A percentile compares a stretch with the other conserved stretches of the same genome.
phyloP scores from a whole-genome alignment of 2,113 vertebrate genomes.

The Alligator sinensis region DNA sequence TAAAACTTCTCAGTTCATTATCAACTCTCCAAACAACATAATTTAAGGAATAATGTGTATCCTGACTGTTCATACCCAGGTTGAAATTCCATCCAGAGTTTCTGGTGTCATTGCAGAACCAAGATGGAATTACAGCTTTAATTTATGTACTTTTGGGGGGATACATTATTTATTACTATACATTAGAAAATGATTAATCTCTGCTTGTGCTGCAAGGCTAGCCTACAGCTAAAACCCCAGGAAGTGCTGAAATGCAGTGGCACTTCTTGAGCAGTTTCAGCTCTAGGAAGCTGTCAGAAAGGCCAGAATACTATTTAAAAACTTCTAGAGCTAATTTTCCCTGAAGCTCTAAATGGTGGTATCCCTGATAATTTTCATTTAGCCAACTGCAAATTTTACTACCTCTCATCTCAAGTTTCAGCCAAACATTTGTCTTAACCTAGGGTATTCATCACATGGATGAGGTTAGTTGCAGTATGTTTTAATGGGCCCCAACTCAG shows the following conservation, averaged over 20 bases:
- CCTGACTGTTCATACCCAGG: conserved; percentile 62
- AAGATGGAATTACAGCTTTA: conserved; percentile 78
- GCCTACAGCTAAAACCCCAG: conserved; percentile 33
- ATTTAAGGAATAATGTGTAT: conserved; percentile 32
- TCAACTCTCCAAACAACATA: conserved; percentile 42
- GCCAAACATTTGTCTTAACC: not conserved
- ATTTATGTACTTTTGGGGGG: conserved; percentile 69
- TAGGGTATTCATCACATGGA: not conserved
- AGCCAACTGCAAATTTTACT: conserved; percentile 9
- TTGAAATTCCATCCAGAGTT: conserved; percentile 78
- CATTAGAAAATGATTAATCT: conserved; percentile 76
- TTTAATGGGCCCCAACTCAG: not conserved
- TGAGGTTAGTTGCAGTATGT: rapidly evolving
- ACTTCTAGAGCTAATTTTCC: conserved; percentile 35
- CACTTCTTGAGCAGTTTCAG: conserved; percentile 19
- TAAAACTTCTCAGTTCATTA: conserved; percentile 60
- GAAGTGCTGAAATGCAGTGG: conserved; percentile 62
- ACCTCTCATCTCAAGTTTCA: not conserved
- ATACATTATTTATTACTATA: conserved; percentile 76
- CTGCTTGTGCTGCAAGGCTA: conserved; percentile 55
- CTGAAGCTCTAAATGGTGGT: not conserved
- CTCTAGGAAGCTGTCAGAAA: conserved; percentile 41
- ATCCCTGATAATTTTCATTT: not conserved
- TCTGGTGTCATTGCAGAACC: conserved; percentile 72
- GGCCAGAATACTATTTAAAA: conserved; percentile 37